phyloP scores from a whole-genome alignment of 2,888 invertebrate genomes.

The Drosophila suboccidentalis region DNA sequence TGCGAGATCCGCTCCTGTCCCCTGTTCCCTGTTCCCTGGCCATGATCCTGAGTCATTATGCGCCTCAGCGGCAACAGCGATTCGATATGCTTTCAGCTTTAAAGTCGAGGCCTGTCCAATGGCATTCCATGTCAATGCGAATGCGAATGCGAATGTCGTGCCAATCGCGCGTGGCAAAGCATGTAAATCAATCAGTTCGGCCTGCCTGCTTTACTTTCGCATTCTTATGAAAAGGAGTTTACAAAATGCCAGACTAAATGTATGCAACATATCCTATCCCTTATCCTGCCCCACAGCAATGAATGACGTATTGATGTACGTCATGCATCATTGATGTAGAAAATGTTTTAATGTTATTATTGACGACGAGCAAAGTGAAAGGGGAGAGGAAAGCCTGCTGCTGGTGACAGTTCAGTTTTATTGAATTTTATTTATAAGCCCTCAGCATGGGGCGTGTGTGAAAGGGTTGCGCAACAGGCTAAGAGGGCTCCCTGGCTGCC shows the following conservation, averaged over 20 bases:
- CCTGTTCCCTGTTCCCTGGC: background rate
- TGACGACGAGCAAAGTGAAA: constrained; percentile 20
- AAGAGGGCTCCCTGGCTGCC: background rate
- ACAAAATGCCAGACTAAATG: constrained; percentile 63
- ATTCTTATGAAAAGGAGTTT: constrained; percentile 51
- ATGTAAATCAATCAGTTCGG: constrained; percentile 78
- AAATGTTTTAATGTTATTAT: constrained; percentile 80
- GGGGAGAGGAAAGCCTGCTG: constrained; percentile 38
- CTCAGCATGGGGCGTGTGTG: constrained; percentile 27
- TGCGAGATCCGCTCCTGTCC: constrained; percentile 34
- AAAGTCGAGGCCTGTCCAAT: constrained; percentile 57
- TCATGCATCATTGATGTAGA: constrained; percentile 80
- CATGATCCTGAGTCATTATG: constrained; percentile 47
- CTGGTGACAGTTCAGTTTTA: constrained; percentile 77
- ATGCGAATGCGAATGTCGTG: constrained; percentile 56
- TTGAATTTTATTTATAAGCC: constrained; percentile 68
- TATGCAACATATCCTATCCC: constrained; percentile 57
- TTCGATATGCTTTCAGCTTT: constrained; percentile 38
- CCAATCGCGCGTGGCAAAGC: constrained; percentile 64
- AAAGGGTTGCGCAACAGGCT: constrained; percentile 68
- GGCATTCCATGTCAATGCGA: constrained; percentile 66
- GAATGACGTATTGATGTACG: constrained; percentile 75
- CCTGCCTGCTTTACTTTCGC: constrained; percentile 42
- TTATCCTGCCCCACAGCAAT: constrained; percentile 2
- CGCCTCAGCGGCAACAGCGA: constrained; percentile 36